Evolutionary conservation across 2,888 invertebrate genomes (phyloP), one percentile per base, ranked within the genome.

Genomic region (Drosophila multiciliata): DNA sequence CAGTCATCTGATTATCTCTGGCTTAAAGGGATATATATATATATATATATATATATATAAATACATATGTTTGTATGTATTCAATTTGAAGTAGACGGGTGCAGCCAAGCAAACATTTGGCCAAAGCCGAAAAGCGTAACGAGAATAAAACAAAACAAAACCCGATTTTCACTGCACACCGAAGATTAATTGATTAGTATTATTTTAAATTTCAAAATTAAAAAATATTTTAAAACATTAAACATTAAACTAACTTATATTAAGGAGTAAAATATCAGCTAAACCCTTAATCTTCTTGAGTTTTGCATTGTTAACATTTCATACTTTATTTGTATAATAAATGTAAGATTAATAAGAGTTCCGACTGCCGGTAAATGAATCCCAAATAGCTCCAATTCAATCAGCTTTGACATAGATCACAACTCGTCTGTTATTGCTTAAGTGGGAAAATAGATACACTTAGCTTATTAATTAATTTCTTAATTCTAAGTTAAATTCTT

Each of bases 81-180:
- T 0, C 3, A 29, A 40, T 20, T 42, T 20, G 6, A 57, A 32
- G 57, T 42, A 32, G 40, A 8, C 20, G 40, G 29, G 29, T 38
- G 29, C 40, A 57, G 1, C 38, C 29, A 23, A 49, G 54, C 40
- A 65, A 49, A 57, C 33, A 58, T 29, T 66, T 42, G 50, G 29
- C 29, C 35, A 50, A 42, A 42, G 23, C n/a, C 35, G 35, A 57
- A 55, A 49, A 55, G 66, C 67, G 66, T 50, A 66, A 68, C 67
- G 65, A 66, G 32, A 36, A 53, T 45, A 8, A 23, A 23, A 23
- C 23, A 23, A 23, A 23, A 23, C 1, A 23, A 23, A 23, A 23
- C 1, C 1, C 23, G 23, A 23, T 42, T 32, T 9, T 40, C n/a
- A 17, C 17, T 48, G 38, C 64, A 49, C 20, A 33, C 32, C 57